Evolutionary conservation across 2,113 vertebrate species (phyloP), one percentile per base, ranked within the genome.

Genomic region (Syrmaticus mikado): DNA sequence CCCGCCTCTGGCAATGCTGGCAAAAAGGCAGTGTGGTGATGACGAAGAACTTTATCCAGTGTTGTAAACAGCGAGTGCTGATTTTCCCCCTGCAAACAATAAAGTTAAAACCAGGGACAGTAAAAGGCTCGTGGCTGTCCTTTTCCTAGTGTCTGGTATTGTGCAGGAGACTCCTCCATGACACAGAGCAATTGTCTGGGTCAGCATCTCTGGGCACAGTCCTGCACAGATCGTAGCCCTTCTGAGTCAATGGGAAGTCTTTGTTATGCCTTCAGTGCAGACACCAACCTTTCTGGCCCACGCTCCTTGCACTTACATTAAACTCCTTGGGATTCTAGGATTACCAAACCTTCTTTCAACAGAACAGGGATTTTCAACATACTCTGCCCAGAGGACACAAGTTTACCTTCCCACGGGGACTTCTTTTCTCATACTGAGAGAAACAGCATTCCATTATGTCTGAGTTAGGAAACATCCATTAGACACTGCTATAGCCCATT

Each of bases 121-220:
- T 27, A 48, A 61, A 79, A 90, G 68, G 24, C 38, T 76, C 43
- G 16, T 10, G 32, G 4, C 25, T 2, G 1, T 50, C 46, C 9
- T 77, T 88, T 70, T 60, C 50, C 55, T 70, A 67, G 30, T 2
- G 38, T 74, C 50, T 22, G 27, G 12, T 0, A 7, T 12, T 84
- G 80, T 58, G 81, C 77, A 67, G 73, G 65, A 83, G 40, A 24
- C 3, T 71, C 3, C 36, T 68, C 27, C n/a, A 12, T 11, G 2
- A 20, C n/a, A 11, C 24, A 1, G 27, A 82, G 36, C 0, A 0
- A 19, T 50, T 53, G 28, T 24, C 21, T 53, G 1, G 12, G 16
- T 66, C 4, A 1, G 7, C 24, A 32, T 64, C 22, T 32, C 38
- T 0, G 0, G 55, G 41, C 71, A 77, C 2, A 1, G 17, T 87